Evolutionary conservation across 2,113 vertebrate species (phyloP), one percentile per base, ranked within the genome.

Genomic region (Takifugu flavidus): DNA sequence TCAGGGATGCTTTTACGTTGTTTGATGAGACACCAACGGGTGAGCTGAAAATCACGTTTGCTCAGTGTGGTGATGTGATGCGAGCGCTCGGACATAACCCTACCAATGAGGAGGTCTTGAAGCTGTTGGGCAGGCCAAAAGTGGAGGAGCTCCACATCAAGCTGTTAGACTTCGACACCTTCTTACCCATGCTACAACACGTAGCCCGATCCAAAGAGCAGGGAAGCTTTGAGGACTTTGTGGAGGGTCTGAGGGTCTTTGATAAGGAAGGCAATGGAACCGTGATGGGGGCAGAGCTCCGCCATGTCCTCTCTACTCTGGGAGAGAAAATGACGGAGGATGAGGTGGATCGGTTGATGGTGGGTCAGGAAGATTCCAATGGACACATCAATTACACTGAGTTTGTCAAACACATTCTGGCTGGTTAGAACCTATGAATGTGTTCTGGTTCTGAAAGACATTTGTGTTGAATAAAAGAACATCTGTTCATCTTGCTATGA

Each of bases 21-120:
- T 99, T 99, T 4, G 95, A 99, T 49, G 90, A 93, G 66, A 98
- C 95, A 0, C 90, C 94, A 0, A 20, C 78, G 0, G 95, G 95
- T 1, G 92, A 94, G 77, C 92, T 98, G 96, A 98, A 98, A 91
- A 96, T 99, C 83, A 89, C 84, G 25, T 96, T 88, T 0, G 86
- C 88, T 0, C 96, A 99, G 81, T 98, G 96, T 0, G 96, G 96
- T 0, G 96, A 99, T 0, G 93, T 99, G 26, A 90, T 99, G 26
- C 86, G 96, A 8, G 96, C 96, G 0, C 91, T 99, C 0, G 96
- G 96, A 5, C 95, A 99, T 90, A 99, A 99, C 84, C 96, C 96
- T 14, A 98, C 96, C 86, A 99, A 99, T 0, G 90, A 92, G 0
- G 96, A 98, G 26, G 96, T 99, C 26, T 79, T 97, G 69, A 94